A percentile compares a stretch with the other conserved stretches of the same genome.
Evolutionary conservation across 2,888 invertebrate species (phyloP).

Genomic region (Megalurothrips usitatus): DNA sequence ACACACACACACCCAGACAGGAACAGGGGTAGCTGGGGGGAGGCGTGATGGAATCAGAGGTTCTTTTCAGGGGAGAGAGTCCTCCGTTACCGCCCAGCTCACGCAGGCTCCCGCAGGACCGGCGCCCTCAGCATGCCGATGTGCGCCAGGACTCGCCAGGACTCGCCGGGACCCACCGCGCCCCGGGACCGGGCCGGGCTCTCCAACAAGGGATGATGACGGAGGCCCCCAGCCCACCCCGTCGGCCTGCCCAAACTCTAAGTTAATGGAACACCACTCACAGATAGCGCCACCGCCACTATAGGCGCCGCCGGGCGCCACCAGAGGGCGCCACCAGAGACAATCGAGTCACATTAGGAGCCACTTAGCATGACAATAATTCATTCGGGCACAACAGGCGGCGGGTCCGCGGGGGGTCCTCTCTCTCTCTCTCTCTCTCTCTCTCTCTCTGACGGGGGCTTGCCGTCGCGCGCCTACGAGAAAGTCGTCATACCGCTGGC

Average conservation of each 20-base stretch:
- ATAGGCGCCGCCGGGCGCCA: neutral
- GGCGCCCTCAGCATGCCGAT: neutral
- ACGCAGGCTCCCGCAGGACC: neutral
- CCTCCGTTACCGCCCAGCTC: slow-evolving; percentile 15
- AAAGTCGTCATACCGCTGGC: no score
- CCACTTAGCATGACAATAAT: slow-evolving; percentile 17
- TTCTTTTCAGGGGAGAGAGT: neutral
- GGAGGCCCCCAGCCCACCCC: neutral
- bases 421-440: no score
- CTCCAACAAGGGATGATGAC: no score
- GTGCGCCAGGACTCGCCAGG: neutral
- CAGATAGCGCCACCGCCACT: neutral
- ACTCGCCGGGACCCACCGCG: neutral
- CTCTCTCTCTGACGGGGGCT: no score
- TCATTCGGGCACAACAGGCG: neutral
- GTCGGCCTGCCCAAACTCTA: neutral
- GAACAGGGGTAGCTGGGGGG: no score
- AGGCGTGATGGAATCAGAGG: slow-evolving; percentile 9
- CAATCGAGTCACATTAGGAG: slow-evolving; percentile 22
- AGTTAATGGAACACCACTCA: slow-evolving; percentile 6
- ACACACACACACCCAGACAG: no score
- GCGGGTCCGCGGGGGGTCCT: no score
- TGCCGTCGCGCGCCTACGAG: no score
- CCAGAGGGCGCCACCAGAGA: neutral
- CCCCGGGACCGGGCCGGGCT: neutral